Base-by-base conservation (phyloP, 23 tunicate genomes). In the Corella eumyota region DNA sequence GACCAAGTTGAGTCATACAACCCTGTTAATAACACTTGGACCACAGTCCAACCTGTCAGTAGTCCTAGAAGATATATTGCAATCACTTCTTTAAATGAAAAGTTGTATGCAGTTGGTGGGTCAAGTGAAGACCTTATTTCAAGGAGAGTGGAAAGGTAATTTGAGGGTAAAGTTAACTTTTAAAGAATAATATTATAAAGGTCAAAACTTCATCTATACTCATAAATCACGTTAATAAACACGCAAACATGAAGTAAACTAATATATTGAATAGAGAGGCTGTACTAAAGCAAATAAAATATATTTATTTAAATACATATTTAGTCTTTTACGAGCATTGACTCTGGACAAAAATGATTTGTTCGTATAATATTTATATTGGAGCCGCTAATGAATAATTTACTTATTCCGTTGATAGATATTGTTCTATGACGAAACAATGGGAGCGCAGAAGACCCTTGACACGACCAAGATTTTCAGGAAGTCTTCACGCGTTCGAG, bases 61-160 rank as follows among this genome's bases (percentile, higher is more conserved):
- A 75, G 82, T 34, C 73, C 78, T 5, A 36, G 94, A 55, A 62
- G 94, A 55, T 69, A 84, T 45, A 76, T 76, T 4, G 83, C 94
- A 6, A 23, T 64, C 27, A 74, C 83, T 0, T 17, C 76, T 22
- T 25, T 69, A 21, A 47, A 64, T 21, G 83, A 78, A 19, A 20
- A 52, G 30, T 23, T 84, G 2, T 84, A 75, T 31, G 94, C 81
- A 1, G 94, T 58, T 13, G 94, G 94, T 2, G 94, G 94, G 22
- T 84, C 76, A 3, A 78, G 73, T 34, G 69, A 76, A 21, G 81
- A 84, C 30, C 9, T 75, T 20, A 56, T 84, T 25, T 68, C 82
- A 7, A 34, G 74, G 9, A 69, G 73, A 37, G 75, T 68, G 32
- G 94, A 84, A 65, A 75, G 83, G 94, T 84, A 29, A 11, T 20